Base-by-base conservation (phyloP, 2,113 vertebrate genomes). In the Mustelus asterias region DNA sequence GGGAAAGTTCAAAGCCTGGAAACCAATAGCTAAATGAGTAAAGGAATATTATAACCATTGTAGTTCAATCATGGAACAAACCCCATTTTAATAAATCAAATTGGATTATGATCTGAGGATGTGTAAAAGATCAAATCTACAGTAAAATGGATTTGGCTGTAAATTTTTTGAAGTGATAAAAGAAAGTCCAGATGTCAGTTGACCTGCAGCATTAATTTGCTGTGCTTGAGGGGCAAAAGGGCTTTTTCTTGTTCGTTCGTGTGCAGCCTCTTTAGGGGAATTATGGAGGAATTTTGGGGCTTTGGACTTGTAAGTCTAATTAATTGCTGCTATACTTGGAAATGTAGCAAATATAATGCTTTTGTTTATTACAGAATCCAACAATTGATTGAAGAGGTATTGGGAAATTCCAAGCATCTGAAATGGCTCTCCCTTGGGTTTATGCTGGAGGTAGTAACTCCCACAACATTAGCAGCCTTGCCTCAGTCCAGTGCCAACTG, bases 351-450 rank as follows among this genome's bases (percentile, higher is more conserved):
- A 54, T 95, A 41, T 95, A 95, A 95, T 95, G 69, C 94, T 95
- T 95, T 95, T 96, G 69, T 89, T 96, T 89, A 86, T 97, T 97
- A 93, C 97, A 99, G 99, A 97, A 98, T 99, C 97, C 99, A 99
- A 94, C 98, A 98, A 96, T 97, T 99, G 96, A 99, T 99, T 97
- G 98, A 98, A 97, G 99, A 99, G 98, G 97, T 99, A 97, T 95
- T 99, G 97, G 98, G 98, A 95, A 99, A 99, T 97, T 98, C 98
- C 97, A 98, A 99, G 96, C 99, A 99, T 97, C 97, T 99, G 96
- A 98, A 98, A 97, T 99, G 99, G 98, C 97, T 99, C 96, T 99
- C 99, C 96, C 99, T 98, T 96, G 98, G 98, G 96, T 99, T 99
- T 97, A 99, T 99, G 99, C 97, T 99, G 96, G 98, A 99, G 95